Base-by-base conservation (phyloP, 2,113 vertebrate species). In the Heloderma charlesbogerti region DNA sequence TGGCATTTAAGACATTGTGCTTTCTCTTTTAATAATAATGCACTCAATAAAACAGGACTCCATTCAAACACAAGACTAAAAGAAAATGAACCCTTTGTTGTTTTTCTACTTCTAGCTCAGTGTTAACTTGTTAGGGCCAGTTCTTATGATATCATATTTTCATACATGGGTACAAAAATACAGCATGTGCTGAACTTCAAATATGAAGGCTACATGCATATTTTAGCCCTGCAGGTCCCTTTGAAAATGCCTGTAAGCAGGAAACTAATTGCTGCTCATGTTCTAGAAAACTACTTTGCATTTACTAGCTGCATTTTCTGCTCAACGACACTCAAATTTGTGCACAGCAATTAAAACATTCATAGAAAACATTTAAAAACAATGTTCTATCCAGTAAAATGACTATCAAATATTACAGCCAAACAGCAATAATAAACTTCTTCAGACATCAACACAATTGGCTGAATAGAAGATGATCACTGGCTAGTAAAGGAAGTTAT, bases 1-100 rank as follows among this genome's bases (percentile, higher is more conserved):
- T 96, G 95, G 96, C 96, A 96, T 96, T 97, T 95, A 94, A 96
- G 90, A 96, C 67, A 93, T 86, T 94, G 96, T 96, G 91, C 92
- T 96, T 95, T 95, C 93, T 95, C 79, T 74, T 94, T 92, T 1
- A 72, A 31, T 69, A 93, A 63, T 72, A 60, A 78, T 84, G 86
- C 13, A 16, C 84, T 80, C 43, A 79, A 85, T 90, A 90, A 85
- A 90, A 51, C 25, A 51, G 34, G 57, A 27, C 63, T 90, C 43
- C 72, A 66, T 90, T 86, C n/a, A 79, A n/a, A 86, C 10, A 78
- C 34, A 71, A 2, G 48, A 25, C 5, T 79, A 45, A 71, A 80
- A 43, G 25, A 67, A 78, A 83, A 75, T 60, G 13, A 75, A 20
- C 34, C 25, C 27, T 63, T 18, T 20, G 57, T 37, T 63, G 57